Conservation (phyloP, 2,888 invertebrate species). For the Steinernema carpocapsae region DNA sequence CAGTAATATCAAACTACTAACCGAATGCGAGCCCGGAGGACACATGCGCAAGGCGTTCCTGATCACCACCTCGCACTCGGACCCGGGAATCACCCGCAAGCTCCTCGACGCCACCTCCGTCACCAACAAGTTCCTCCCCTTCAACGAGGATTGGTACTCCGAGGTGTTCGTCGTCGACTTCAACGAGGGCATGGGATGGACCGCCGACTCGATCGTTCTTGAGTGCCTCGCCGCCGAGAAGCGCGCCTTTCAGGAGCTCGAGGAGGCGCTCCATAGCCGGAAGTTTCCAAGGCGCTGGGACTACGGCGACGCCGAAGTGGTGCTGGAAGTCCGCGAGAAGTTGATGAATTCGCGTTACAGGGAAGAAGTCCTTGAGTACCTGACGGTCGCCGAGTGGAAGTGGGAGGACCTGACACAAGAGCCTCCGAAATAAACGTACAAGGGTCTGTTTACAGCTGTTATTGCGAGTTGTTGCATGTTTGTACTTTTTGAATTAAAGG, state of each 20-base stretch:
- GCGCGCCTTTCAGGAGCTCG: not conserved
- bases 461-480: not conserved
- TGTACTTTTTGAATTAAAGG: not conserved
- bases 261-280: not conserved
- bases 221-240: not conserved
- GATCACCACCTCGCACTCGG: not conserved
- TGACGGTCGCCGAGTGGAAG: constrained; percentile 6
- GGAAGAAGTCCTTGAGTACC: not conserved
- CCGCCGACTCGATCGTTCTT: not conserved
- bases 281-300: not conserved
- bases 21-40: not conserved
- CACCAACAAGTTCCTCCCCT: not conserved
- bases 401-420: not conserved
- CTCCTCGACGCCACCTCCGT: not conserved
- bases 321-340: not conserved
- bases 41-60: constrained; percentile 11
- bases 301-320: not conserved
- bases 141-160: not conserved
- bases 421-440: too few species aligned
- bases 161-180: constrained; percentile 6
- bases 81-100: not conserved
- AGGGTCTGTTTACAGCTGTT: not conserved
- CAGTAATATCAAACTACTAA: constrained; percentile 21
- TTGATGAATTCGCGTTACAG: not conserved
- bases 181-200: not conserved